phyloP scores from a whole-genome alignment of 2,113 vertebrate species.

The Barnardius zonarius region DNA sequence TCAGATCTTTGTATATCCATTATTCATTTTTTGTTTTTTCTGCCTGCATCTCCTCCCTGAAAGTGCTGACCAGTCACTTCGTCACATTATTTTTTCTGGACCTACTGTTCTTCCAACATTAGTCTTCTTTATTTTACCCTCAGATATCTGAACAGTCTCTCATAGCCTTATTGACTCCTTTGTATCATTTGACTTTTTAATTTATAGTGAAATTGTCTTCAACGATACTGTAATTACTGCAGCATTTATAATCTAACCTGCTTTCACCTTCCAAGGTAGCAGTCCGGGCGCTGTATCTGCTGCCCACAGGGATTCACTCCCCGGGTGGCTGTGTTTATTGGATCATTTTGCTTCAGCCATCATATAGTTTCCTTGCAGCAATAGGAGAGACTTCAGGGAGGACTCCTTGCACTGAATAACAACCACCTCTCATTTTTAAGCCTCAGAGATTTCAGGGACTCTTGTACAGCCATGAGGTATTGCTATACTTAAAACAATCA shows the following conservation, averaged over 20 bases:
- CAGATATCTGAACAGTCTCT: background rate
- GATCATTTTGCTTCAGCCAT: background rate
- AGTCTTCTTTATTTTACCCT: background rate
- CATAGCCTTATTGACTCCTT: background rate
- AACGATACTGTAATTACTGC: background rate
- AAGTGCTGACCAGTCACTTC: background rate
- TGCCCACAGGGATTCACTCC: background rate
- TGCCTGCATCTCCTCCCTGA: background rate
- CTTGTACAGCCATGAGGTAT: background rate
- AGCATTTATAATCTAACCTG: background rate
- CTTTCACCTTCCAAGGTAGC: background rate
- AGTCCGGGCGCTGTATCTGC: background rate
- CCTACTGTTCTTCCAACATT: rapidly evolving
- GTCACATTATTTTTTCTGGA: background rate
- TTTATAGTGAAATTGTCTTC: background rate
- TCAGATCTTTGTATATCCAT: background rate
- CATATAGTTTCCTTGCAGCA: background rate
- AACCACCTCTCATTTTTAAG: slow-evolving; percentile 5
- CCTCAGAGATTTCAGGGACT: background rate
- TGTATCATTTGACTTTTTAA: background rate
- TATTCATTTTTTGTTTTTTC: background rate
- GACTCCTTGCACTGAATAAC: background rate
- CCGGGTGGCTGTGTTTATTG: background rate
- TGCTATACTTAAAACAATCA: background rate
- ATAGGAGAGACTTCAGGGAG: background rate